These are phyloP conservation scores for Muscicapa striata DNA, from an alignment of 2,797 vertebrate genomes.

Conservation along the genomic window DNA sequence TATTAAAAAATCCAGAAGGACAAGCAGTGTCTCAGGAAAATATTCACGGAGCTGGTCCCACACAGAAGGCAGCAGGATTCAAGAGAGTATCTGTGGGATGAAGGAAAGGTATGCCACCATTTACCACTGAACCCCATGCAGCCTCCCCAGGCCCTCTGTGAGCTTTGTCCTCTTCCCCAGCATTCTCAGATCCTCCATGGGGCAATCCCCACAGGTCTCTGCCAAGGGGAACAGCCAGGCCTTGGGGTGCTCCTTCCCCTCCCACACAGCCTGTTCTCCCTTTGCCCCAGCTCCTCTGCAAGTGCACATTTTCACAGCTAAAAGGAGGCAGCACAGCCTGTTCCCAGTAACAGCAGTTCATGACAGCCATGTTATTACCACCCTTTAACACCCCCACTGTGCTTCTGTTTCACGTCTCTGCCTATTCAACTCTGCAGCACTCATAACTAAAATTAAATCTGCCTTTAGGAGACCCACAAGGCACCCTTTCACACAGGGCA, in stretches of 20 bases:
- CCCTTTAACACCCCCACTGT: slow-evolving; percentile 64
- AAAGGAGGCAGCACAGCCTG: slow-evolving; percentile 51
- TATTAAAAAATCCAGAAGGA: neutral
- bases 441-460: slow-evolving; percentile 48
- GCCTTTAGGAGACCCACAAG: neutral
- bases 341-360: slow-evolving; percentile 48
- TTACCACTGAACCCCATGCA: neutral
- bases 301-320: neutral
- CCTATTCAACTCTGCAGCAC: slow-evolving; percentile 1
- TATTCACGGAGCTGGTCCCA: neutral
- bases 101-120: neutral
- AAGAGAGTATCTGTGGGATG: neutral
- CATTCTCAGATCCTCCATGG: rapidly evolving
- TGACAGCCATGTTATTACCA: slow-evolving; percentile 70
- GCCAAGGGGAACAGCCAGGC: neutral
- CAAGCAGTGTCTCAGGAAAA: neutral
- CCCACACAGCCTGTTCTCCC: neutral
- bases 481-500: neutral
- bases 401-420: slow-evolving; percentile 52
- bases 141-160: neutral
- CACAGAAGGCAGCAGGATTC: neutral
- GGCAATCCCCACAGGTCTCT: rapidly evolving
- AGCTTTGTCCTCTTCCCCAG: neutral
- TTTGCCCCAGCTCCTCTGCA: neutral
- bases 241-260: neutral